Evolutionary conservation across 2,113 vertebrate genomes (phyloP).

Genomic region (Probosciger aterrimus): DNA sequence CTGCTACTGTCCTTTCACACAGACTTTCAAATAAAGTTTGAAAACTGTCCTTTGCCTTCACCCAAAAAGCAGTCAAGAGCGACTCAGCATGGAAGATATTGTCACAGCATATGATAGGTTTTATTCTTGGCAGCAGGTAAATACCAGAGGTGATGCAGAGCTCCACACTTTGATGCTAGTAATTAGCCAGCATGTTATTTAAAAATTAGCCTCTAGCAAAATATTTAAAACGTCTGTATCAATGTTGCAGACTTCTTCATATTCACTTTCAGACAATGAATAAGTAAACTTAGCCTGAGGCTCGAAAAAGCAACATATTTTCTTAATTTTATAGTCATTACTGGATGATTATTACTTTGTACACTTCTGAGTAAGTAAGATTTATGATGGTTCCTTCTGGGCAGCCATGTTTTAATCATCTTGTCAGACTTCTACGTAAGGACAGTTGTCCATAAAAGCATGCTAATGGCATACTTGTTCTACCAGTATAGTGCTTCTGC

Average conservation of each 20-base stretch:
- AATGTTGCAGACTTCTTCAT: not conserved
- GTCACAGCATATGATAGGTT: not conserved
- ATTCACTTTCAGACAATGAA: constrained; percentile 38
- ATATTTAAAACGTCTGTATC: constrained; percentile 27
- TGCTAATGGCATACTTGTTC: not conserved
- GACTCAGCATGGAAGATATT: not conserved
- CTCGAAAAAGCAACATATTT: constrained; percentile 29
- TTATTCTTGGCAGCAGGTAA: not conserved
- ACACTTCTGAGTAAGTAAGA: not conserved
- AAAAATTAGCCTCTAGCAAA: constrained; percentile 43
- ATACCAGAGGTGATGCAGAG: not conserved
- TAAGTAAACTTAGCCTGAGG: constrained; percentile 38
- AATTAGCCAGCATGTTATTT: constrained; percentile 13
- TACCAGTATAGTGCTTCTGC: not conserved
- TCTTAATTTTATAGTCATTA: not conserved
- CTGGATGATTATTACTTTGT: not conserved
- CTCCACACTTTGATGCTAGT: not conserved
- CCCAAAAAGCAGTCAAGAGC: not conserved
- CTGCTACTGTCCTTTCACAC: not conserved
- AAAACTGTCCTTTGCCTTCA: not conserved
- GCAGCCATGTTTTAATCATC: not conserved
- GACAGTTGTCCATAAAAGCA: not conserved
- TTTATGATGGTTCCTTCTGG: not conserved
- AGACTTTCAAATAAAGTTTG: not conserved
- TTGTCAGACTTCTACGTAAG: not conserved